Base-by-base conservation (phyloP, 1,140 invertebrate genomes). In the Sitophilus oryzae region DNA sequence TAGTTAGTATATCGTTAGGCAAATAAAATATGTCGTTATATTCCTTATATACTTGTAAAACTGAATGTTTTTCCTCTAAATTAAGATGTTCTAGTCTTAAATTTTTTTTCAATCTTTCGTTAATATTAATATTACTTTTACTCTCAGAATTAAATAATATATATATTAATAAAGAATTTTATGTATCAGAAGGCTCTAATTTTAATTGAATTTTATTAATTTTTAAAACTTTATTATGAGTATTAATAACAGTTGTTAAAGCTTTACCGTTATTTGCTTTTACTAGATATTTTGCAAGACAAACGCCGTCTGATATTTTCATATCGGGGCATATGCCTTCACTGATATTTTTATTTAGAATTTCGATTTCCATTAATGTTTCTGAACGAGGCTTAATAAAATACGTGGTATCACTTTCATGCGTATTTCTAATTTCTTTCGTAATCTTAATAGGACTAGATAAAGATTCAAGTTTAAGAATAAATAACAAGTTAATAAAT, bases 21-120 rank as follows among this genome's bases (percentile, higher is more conserved):
- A 64, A 45, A 57, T 53, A 46, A 45, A 65, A 63, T 45, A 59
- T 52, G 23, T 63, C 49, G 16, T 60, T 58, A 48, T 38, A 63
- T 36, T 55, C 38, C 19, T 40, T 8, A 41, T 59, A 64, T 37
- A 60, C 8, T 3, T 40, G 9, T 9, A 16, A 5, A 41, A 37
- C 11, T 8, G 14, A 35, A 18, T 36, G 11, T 36, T 21, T 53
- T 60, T 53, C 54, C 23, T 52, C 53, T 4, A 15, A 3, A 38
- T 61, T 58, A 30, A 63, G 35, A 50, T 63, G 59, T 42, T 53
- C 34, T 19, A 49, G 14, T 42, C 36, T 14, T 21, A 51, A 42
- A 51, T 51, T 44, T 41, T 41, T 14, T 41, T 41, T 14, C 15
- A 41, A 41, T 15, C 5, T 41, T 30, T 48, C n/a, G n/a, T n/a